Percentiles rank a stretch among this genome's conserved stretches.
These are phyloP conservation scores for Macropus fuliginosus DNA, from an alignment of 2,797 vertebrate genomes.

Conservation along the genomic window DNA sequence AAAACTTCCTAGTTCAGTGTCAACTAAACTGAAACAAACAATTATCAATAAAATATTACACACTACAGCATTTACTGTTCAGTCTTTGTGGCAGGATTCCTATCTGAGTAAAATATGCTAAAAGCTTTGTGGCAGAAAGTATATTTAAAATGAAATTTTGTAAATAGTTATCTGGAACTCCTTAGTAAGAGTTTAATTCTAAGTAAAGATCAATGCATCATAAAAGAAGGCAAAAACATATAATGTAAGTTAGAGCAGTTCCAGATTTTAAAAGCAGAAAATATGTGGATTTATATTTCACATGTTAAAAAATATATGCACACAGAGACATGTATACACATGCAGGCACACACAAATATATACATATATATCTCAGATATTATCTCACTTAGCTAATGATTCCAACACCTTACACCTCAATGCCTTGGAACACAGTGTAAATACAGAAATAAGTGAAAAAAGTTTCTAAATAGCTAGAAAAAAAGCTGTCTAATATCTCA, in stretches of 20 bases:
- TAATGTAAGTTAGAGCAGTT: neutral
- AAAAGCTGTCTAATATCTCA: neutral
- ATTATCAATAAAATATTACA: constrained; percentile 56
- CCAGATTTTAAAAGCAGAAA: constrained; percentile 2
- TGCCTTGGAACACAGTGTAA: neutral
- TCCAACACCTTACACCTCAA: neutral
- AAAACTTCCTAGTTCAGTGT: constrained; percentile 76
- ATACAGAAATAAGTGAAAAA: neutral
- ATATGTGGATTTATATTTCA: neutral
- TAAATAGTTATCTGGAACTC: constrained; percentile 4
- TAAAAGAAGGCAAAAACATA: neutral
- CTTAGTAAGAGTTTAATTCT: neutral
- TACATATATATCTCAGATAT: neutral
- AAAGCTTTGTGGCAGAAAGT: constrained; percentile 22
- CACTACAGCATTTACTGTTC: constrained; percentile 51
- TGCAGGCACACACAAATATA: neutral
- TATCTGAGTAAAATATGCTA: constrained; percentile 65
- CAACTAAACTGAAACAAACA: constrained; percentile 75
- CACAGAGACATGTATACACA: neutral
- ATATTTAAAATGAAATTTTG: constrained; percentile 6
- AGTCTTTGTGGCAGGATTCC: constrained; percentile 60
- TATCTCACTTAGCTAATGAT: neutral
- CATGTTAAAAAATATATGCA: neutral
- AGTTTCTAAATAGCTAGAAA: neutral
- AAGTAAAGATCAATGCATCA: neutral